Evolutionary conservation across 2,797 vertebrate genomes (phyloP), one percentile per base, ranked within the genome.

Genomic region (Artibeus jamaicensis): DNA sequence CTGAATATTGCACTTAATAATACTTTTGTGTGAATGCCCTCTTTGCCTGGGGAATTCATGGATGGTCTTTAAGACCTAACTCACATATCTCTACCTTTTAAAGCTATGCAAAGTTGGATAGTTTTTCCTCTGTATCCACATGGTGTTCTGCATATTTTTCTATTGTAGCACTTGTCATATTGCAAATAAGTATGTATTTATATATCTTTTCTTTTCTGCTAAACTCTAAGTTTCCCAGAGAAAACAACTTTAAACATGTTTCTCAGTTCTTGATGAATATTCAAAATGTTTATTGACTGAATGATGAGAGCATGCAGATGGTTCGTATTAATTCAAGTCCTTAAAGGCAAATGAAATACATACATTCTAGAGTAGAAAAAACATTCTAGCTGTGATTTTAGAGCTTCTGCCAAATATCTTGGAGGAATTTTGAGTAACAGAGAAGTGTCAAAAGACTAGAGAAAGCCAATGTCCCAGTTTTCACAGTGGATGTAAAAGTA

Each of bases 271-370:
- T 92, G 81, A 46, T 92, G 53, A 84, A 84, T 73, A 6, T 82
- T 95, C 37, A 90, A 22, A 91, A 91, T 97, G 24, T 82, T 96
- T 95, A 85, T 90, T 88, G 87, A 88, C 29, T 93, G 73, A 90
- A 29, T 91, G 59, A 93, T 57, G 46, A 85, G 53, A 87, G 9
- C 4, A 70, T 82, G 10, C 37, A 89, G 84, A 85, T 92, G n/a
- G 39, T 77, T 59, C 82, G 83, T 88, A 73, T 89, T 91, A 93
- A 85, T 92, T 92, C 34, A 93, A 55, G 34, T 74, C 37, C 21
- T 92, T 73, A 77, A 42, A 44, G 68, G 90, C 92, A 95, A 85
- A 79, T 92, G n/a, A 94, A 94, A 95, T 89, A 53, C 32, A 71
- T 53, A 24, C 1, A 85, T 90, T 18, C 32, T 83, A 53, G n/a